A percentile compares a stretch with the other conserved stretches of the same genome.
Evolutionary conservation across 2,797 vertebrate genomes (phyloP).

Genomic region (Gymnoscopelus microlampas): DNA sequence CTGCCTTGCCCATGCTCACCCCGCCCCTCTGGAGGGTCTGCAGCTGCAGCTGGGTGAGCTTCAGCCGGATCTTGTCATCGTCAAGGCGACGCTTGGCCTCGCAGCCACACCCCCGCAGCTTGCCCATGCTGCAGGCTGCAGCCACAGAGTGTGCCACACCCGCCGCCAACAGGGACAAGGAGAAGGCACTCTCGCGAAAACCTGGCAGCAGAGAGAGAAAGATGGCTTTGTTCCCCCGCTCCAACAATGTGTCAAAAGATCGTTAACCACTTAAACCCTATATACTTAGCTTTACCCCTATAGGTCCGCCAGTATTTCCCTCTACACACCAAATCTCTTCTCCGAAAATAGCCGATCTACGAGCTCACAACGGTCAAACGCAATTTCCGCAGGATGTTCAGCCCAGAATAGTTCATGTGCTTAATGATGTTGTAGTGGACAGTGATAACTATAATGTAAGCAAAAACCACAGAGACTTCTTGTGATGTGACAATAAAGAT

Average conservation of each 20-base stretch:
- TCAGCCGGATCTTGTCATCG: constrained; percentile 89
- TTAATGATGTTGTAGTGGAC: no score
- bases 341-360: no score
- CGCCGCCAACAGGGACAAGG: constrained; percentile 90
- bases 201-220: constrained; percentile 72
- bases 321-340: no score
- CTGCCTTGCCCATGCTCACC: constrained; percentile 62
- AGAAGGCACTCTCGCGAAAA: constrained; percentile 92
- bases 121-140: constrained; percentile 93
- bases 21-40: constrained; percentile 88
- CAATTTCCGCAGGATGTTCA: no score
- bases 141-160: constrained; percentile 94
- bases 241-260: neutral
- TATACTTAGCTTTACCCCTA: no score
- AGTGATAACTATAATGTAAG: no score
- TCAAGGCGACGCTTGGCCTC: constrained; percentile 86
- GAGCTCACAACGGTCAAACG: no score
- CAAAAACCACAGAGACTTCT: no score
- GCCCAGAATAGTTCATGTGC: no score
- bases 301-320: no score
- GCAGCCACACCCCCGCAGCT: constrained; percentile 90
- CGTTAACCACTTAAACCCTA: neutral
- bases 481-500: no score
- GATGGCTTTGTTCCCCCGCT: neutral
- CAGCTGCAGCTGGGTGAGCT: constrained; percentile 90